Percentiles rank a stretch among this genome's conserved stretches.
Conservation (phyloP, 2,797 vertebrate species). For the Schizopygopsis pylzovi region DNA sequence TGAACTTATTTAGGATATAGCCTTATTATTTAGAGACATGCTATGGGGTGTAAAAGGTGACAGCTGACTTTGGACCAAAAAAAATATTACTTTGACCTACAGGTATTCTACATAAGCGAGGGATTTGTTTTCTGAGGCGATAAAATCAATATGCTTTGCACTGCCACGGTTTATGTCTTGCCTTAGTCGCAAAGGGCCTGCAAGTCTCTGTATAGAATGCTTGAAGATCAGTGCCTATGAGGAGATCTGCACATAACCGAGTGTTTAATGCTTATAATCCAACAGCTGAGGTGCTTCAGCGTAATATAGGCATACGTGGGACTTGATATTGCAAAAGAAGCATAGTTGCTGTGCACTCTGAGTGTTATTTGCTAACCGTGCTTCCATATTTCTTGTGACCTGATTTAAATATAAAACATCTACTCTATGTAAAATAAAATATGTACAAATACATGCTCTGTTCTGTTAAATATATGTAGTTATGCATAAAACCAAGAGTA, state of each 20-base stretch:
- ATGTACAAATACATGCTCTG: background rate
- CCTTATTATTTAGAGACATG: slow-evolving; percentile 34
- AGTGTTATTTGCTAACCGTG: background rate
- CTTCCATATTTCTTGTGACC: slow-evolving; percentile 29
- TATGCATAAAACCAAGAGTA: background rate
- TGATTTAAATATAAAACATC: background rate
- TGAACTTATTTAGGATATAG: background rate
- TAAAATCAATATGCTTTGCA: slow-evolving; percentile 32
- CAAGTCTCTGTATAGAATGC: background rate
- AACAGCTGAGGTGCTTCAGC: slow-evolving; percentile 2
- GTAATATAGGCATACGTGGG: background rate
- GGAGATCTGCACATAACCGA: slow-evolving; percentile 5
- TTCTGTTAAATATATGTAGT: background rate
- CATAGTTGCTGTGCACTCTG: background rate
- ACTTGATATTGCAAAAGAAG: slow-evolving; percentile 4
- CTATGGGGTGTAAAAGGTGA: background rate
- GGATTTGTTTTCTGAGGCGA: slow-evolving; percentile 10
- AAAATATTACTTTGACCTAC: background rate
- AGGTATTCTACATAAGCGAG: slow-evolving; percentile 12
- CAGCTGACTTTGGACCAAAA: slow-evolving; percentile 41
- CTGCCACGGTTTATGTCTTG: slow-evolving; percentile 34
- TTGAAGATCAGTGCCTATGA: slow-evolving; percentile 15
- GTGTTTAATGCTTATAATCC: background rate
- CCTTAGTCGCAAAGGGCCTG: background rate
- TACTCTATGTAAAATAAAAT: background rate